A percentile compares a stretch with the other conserved stretches of the same genome.
These are phyloP conservation scores for Saccostrea glomerata DNA, from an alignment of 1,140 invertebrate species.

Conservation along the genomic window DNA sequence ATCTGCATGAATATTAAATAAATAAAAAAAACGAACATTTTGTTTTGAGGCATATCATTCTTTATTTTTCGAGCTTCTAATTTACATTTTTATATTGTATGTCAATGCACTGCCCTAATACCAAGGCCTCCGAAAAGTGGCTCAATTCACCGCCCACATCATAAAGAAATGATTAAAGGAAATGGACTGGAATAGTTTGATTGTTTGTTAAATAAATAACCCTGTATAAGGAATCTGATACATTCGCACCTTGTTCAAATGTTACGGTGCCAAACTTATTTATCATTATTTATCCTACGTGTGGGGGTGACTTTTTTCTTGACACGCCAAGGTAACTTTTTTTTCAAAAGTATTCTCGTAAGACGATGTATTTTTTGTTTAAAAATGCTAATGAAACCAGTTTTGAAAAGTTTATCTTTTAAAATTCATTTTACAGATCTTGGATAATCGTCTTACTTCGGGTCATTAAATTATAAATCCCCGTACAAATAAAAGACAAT, in stretches of 20 bases:
- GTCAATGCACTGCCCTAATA: not conserved
- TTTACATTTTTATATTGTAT: not conserved
- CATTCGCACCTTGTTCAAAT: too few relatives aligned
- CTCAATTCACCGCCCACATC: not conserved
- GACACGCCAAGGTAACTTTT: not conserved
- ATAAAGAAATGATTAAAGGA: not conserved
- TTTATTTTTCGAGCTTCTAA: not conserved
- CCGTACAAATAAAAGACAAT: not conserved
- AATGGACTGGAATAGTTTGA: not conserved
- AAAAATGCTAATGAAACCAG: not conserved
- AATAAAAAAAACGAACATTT: not conserved
- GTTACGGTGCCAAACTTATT: not conserved
- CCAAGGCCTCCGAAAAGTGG: not conserved
- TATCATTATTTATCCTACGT: not conserved
- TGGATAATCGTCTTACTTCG: not conserved
- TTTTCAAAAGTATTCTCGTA: not conserved
- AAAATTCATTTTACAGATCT: not conserved
- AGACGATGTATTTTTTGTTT: not conserved
- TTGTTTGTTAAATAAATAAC: not conserved
- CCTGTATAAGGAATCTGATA: too few relatives aligned
- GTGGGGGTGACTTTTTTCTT: not conserved
- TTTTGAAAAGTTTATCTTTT: not conserved
- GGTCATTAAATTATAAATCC: not conserved
- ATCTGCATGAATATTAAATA: not conserved
- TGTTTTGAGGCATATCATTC: not conserved